Percentiles rank a stretch among this genome's conserved stretches.
These are phyloP conservation scores for Gnatocerus cornutus DNA, from an alignment of 2,888 invertebrate species.

Conservation along the genomic window DNA sequence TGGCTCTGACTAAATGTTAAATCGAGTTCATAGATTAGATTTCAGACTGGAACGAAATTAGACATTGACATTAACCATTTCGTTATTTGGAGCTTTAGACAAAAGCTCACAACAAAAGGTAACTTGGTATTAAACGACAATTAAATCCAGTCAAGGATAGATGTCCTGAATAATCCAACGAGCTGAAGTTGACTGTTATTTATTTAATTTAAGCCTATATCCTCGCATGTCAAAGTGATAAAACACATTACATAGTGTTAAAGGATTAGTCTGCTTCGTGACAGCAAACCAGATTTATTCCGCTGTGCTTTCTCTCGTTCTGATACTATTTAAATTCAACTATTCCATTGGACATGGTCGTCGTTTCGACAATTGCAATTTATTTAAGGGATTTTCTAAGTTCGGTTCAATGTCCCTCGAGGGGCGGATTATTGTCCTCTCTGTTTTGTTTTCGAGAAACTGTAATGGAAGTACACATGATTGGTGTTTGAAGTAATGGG, in stretches of 20 bases:
- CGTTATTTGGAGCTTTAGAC: slow-evolving; percentile 25
- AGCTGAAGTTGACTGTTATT: slow-evolving; percentile 40
- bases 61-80: slow-evolving; percentile 28
- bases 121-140: slow-evolving; percentile 31
- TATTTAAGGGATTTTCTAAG: slow-evolving; percentile 23
- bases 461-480: slow-evolving; percentile 9
- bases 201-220: slow-evolving; percentile 45
- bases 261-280: slow-evolving; percentile 47
- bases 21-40: slow-evolving; percentile 21
- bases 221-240: slow-evolving; percentile 49
- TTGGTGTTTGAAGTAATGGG: not conserved
- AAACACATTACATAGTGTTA: slow-evolving; percentile 48
- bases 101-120: slow-evolving; percentile 32
- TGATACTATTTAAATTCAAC: slow-evolving; percentile 35
- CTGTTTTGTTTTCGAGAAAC: slow-evolving; percentile 18
- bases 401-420: slow-evolving; percentile 21
- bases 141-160: slow-evolving; percentile 40
- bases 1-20: slow-evolving; percentile 20
- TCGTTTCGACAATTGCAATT: slow-evolving; percentile 29
- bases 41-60: slow-evolving; percentile 21
- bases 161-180: slow-evolving; percentile 31
- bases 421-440: slow-evolving; percentile 15
- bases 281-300: slow-evolving; percentile 46
- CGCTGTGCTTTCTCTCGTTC: slow-evolving; percentile 12
- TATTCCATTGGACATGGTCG: slow-evolving; percentile 10